Evolutionary conservation across 1,140 invertebrate genomes (phyloP).

Genomic region (Gryllus bimaculatus): DNA sequence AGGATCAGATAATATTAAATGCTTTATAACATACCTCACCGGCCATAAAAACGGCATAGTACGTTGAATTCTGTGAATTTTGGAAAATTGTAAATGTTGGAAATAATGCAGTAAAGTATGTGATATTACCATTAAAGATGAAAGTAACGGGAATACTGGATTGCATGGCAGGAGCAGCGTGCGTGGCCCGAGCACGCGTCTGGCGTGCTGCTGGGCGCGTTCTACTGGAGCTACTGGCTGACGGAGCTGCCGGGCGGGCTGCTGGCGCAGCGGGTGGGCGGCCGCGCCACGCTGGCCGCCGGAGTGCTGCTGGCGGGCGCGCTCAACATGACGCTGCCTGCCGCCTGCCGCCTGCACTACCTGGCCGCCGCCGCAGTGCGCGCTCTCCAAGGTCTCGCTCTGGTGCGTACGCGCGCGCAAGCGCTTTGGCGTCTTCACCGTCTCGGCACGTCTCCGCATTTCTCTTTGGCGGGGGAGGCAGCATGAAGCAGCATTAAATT

Average conservation of each 20-base stretch:
- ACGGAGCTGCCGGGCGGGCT: constrained; percentile 31
- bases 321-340: constrained; percentile 19
- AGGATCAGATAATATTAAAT: no score
- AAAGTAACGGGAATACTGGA: no score
- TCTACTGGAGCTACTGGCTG: constrained; percentile 39
- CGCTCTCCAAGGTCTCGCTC: constrained; percentile 22
- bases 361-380: constrained; percentile 13
- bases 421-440: no score
- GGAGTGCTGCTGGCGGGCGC: constrained; percentile 19
- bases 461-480: no score
- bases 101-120: no score
- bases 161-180: neutral
- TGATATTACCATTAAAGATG: no score
- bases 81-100: no score
- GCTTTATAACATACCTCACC: no score
- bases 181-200: constrained; percentile 26
- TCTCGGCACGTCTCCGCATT: no score
- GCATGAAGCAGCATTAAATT: no score
- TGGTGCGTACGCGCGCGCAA: constrained; percentile 14
- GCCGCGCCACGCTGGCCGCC: constrained; percentile 32
- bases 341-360: constrained; percentile 14
- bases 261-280: constrained; percentile 35
- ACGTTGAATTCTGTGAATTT: no score
- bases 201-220: constrained; percentile 34
- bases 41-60: no score